These are phyloP conservation scores for Dusona sp. DNA, from an alignment of 2,888 invertebrate species.

Conservation along the genomic window DNA sequence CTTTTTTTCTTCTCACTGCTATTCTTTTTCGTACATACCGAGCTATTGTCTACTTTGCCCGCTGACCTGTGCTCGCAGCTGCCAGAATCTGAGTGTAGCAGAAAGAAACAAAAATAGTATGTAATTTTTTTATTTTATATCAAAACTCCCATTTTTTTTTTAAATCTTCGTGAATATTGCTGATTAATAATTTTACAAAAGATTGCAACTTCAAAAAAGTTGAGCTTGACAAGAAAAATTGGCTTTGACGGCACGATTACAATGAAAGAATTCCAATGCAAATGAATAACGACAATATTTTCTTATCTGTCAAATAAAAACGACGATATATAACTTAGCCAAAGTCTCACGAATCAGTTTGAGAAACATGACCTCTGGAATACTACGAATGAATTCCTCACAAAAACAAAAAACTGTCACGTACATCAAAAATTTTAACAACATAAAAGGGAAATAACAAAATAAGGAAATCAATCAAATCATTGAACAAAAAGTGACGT, in stretches of 20 bases:
- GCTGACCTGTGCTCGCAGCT: constrained; percentile 21
- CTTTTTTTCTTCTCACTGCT: constrained; percentile 31
- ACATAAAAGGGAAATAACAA: neutral
- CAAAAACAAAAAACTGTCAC: neutral
- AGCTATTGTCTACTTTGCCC: constrained; percentile 10
- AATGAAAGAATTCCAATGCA: too few relatives aligned
- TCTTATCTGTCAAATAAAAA: too few relatives aligned
- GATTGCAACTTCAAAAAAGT: too few relatives aligned
- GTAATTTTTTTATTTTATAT: too few relatives aligned
- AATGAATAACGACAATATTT: too few relatives aligned
- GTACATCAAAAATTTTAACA: neutral
- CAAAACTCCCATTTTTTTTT: too few relatives aligned
- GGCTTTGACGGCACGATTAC: too few relatives aligned
- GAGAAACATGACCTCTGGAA: neutral
- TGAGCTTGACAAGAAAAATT: too few relatives aligned
- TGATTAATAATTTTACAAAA: too few relatives aligned
- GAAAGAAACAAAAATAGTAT: neutral
- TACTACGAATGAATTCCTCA: neutral
- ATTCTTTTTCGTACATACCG: constrained; percentile 31
- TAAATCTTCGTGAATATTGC: too few relatives aligned
- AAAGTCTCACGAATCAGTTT: neutral
- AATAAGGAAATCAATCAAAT: neutral
- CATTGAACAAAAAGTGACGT: neutral
- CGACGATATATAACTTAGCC: too few relatives aligned
- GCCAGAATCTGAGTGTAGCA: constrained; percentile 23